Percentiles rank a stretch among this genome's conserved stretches.
Conservation (phyloP, 30 jellyfish, hydroid and myxozoan genomes). For the Calvadosia cruxmelitensis region DNA sequence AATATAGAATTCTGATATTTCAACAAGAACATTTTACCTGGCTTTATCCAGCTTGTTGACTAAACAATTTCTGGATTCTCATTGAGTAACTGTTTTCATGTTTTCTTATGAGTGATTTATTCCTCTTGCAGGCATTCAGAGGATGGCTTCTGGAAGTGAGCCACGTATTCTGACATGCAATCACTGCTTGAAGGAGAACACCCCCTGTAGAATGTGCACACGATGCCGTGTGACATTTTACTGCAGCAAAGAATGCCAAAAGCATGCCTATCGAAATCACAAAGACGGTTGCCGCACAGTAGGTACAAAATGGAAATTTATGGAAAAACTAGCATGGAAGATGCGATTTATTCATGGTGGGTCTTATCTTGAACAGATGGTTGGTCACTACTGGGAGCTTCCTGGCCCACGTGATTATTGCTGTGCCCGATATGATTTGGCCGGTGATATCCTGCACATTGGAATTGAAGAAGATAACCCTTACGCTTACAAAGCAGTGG, state of each 20-base stretch:
- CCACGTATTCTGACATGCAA: too few relatives aligned
- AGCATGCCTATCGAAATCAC: slow-evolving; percentile 1
- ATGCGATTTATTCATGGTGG: neutral
- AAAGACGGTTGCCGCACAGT: neutral
- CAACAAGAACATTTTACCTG: too few relatives aligned
- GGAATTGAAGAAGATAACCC: neutral
- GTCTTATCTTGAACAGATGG: neutral
- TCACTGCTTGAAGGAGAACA: too few relatives aligned
- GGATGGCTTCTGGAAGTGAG: too few relatives aligned
- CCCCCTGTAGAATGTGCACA: slow-evolving; percentile 7
- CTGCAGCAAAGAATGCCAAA: slow-evolving; percentile 14
- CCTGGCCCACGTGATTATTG: slow-evolving; percentile 14
- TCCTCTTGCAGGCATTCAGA: too few relatives aligned
- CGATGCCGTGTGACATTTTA: neutral
- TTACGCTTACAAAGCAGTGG: neutral
- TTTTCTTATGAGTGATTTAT: too few relatives aligned
- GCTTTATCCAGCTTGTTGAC: too few relatives aligned
- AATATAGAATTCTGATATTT: too few relatives aligned
- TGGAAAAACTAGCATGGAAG: neutral
- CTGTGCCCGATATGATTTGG: neutral
- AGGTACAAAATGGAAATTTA: neutral
- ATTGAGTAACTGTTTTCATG: too few relatives aligned
- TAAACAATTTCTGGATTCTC: too few relatives aligned
- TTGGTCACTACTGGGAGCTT: slow-evolving; percentile 20
- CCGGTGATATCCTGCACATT: neutral